A percentile compares a stretch with the other conserved stretches of the same genome.
Conservation (phyloP, 2,888 invertebrate genomes). For the Gryllus longicercus region DNA sequence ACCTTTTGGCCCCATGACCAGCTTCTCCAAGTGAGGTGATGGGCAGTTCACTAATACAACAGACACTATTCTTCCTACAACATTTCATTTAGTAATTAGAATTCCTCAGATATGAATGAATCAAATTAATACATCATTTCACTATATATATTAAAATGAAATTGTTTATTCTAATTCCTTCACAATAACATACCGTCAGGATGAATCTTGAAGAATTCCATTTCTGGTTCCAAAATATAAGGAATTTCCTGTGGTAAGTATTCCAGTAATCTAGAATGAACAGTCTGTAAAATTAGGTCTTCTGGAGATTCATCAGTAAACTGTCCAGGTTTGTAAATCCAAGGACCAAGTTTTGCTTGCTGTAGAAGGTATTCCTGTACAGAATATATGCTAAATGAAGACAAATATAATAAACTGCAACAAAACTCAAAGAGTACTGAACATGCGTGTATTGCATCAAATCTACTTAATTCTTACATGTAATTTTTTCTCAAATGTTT, state of each 20-base stretch:
- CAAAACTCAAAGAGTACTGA: too few relatives aligned
- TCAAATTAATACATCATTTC: too few relatives aligned
- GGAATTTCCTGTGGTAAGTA: slow-evolving; percentile 82
- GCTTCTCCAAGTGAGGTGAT: slow-evolving; percentile 57
- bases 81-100: too few relatives aligned
- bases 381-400: too few relatives aligned
- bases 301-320: slow-evolving; percentile 74
- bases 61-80: not conserved
- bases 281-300: slow-evolving; percentile 66
- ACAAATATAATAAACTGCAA: too few relatives aligned
- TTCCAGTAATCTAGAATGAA: slow-evolving; percentile 81
- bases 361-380: slow-evolving; percentile 63
- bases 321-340: slow-evolving; percentile 63
- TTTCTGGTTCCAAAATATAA: slow-evolving; percentile 62
- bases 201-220: slow-evolving; percentile 61
- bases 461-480: too few relatives aligned
- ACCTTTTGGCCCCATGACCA: slow-evolving; percentile 67
- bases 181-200: slow-evolving; percentile 50
- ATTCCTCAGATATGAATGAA: too few relatives aligned
- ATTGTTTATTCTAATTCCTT: too few relatives aligned
- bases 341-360: slow-evolving; percentile 62
- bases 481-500: too few relatives aligned
- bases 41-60: slow-evolving; percentile 64
- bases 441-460: too few relatives aligned
- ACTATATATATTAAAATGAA: too few relatives aligned